A percentile compares a stretch with the other conserved stretches of the same genome.
Conservation (phyloP, 2,113 vertebrate genomes). For the Thamnaconus septentrionalis region DNA sequence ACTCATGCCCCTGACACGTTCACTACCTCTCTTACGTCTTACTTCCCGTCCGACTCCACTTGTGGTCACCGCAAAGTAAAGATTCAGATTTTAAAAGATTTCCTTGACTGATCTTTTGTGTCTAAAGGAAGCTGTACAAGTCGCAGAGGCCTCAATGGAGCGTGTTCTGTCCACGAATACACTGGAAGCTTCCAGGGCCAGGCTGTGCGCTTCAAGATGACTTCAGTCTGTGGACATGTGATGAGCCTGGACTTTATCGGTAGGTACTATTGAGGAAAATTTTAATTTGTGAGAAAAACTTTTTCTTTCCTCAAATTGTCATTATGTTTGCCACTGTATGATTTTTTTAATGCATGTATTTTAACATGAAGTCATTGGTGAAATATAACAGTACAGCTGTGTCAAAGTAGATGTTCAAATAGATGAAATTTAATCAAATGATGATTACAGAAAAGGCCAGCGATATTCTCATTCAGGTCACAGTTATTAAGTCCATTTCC, state of each 20-base stretch:
- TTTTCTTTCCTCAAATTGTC: not conserved
- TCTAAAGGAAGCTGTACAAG: conserved; percentile 83
- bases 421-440: too few relatives aligned
- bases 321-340: not conserved
- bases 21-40: not conserved
- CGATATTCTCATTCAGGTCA: too few relatives aligned
- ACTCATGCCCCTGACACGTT: not conserved
- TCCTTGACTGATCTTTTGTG: not conserved
- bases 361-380: not conserved
- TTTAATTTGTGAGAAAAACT: too few relatives aligned
- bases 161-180: conserved; percentile 92
- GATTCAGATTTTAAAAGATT: too few relatives aligned
- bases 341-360: not conserved
- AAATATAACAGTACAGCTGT: too few relatives aligned
- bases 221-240: conserved; percentile 95
- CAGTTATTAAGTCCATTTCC: not conserved
- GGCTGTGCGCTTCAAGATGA: conserved; percentile 90
- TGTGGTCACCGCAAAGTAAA: too few relatives aligned
- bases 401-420: too few relatives aligned
- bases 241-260: conserved; percentile 98
- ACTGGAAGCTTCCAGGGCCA: conserved; percentile 85
- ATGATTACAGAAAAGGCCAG: too few relatives aligned
- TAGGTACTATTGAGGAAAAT: conserved; percentile 48
- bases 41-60: not conserved
- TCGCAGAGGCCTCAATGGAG: conserved; percentile 91